Conservation (phyloP, 2,797 vertebrate genomes). For the Mionectes olivaceus region DNA sequence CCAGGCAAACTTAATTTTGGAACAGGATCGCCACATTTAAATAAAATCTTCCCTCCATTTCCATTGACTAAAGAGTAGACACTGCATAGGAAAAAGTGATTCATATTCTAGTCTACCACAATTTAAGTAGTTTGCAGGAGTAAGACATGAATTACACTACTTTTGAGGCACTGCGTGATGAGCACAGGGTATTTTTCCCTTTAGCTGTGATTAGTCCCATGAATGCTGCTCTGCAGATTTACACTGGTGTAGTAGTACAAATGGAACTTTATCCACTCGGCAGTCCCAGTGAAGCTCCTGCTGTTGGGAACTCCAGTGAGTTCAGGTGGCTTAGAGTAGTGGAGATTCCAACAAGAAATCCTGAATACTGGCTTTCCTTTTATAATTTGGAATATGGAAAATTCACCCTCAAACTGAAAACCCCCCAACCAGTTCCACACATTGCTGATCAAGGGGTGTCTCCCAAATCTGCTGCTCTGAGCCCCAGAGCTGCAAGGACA, state of each 20-base stretch:
- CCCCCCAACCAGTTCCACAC: background rate
- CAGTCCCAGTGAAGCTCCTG: accelerated
- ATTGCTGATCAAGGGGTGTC: background rate
- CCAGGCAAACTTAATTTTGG: background rate
- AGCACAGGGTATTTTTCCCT: background rate
- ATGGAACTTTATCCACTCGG: background rate
- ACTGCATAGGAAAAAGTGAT: background rate
- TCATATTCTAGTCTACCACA: background rate
- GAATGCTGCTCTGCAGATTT: background rate
- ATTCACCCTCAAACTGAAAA: background rate
- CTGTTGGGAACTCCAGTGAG: background rate
- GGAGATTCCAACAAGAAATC: background rate
- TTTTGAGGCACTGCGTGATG: background rate
- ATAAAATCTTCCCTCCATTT: background rate
- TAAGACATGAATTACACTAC: background rate
- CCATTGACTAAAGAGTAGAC: background rate
- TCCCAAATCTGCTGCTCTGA: background rate
- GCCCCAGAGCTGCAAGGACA: background rate
- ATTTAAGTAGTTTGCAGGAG: background rate
- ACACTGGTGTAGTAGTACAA: accelerated
- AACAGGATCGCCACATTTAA: background rate
- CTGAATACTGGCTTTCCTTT: background rate
- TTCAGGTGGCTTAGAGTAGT: background rate
- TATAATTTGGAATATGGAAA: background rate
- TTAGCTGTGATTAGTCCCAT: background rate